Evolutionary conservation across 2,888 invertebrate species (phyloP).

Genomic region (Lamellibrachia columna): DNA sequence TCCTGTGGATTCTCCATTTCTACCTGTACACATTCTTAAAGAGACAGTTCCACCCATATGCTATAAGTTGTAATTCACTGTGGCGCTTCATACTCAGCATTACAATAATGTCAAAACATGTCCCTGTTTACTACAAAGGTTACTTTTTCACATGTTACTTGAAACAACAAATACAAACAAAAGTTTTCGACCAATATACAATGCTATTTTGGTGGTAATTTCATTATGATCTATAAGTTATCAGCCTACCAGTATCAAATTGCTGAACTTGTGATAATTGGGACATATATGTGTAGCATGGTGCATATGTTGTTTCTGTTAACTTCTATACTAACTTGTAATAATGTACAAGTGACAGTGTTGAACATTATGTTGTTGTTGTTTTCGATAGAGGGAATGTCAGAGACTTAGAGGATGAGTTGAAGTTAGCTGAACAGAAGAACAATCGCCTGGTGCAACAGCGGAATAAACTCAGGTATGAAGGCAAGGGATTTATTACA

Average conservation of each 20-base stretch:
- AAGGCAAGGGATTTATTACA: not conserved
- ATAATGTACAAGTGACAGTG: not conserved
- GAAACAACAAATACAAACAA: too few species aligned
- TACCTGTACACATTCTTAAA: too few species aligned
- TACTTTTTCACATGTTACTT: too few species aligned
- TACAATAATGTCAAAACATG: too few species aligned
- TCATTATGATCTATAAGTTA: not conserved
- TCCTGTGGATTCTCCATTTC: too few species aligned
- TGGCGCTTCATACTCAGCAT: too few species aligned
- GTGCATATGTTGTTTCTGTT: not conserved
- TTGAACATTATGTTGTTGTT: not conserved
- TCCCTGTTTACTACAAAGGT: too few species aligned
- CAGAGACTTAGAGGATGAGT: conserved; percentile 31
- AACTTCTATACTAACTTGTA: not conserved
- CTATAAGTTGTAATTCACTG: too few species aligned
- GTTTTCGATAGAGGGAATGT: conserved; percentile 34
- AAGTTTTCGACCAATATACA: too few species aligned
- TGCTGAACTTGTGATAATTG: not conserved
- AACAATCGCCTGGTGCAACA: conserved; percentile 50
- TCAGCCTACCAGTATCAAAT: not conserved
- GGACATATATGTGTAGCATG: not conserved
- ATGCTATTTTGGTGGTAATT: too few species aligned
- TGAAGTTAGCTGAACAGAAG: conserved; percentile 37
- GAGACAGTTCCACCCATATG: too few species aligned
- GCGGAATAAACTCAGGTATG: conserved; percentile 52